Conservation (phyloP, 2,797 vertebrate genomes). For the Takifugu rubripes region DNA sequence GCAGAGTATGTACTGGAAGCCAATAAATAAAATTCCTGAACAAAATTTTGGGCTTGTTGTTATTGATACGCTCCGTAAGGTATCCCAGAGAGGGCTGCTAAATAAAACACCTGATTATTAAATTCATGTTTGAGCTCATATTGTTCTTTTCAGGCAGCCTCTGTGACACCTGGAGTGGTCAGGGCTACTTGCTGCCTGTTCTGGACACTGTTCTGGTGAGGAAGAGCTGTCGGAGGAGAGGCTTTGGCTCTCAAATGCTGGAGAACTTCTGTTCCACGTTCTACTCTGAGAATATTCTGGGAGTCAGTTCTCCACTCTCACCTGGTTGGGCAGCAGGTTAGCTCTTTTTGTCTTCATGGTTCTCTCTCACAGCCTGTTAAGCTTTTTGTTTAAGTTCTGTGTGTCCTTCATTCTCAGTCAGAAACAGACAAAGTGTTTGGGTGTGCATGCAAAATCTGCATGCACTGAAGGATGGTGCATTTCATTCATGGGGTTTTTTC, state of each 20-base stretch:
- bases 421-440: too few species aligned
- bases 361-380: background rate
- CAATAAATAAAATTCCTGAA: too few species aligned
- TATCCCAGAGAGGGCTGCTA: too few species aligned
- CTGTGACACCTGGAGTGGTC: constrained; percentile 68
- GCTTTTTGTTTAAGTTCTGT: background rate
- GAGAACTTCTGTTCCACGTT: constrained; percentile 85
- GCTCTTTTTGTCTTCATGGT: background rate
- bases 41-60: too few species aligned
- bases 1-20: too few species aligned
- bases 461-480: background rate
- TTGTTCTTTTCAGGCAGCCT: constrained; percentile 76
- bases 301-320: constrained; percentile 86
- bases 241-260: constrained; percentile 84
- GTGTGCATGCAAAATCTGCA: background rate
- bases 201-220: constrained; percentile 88
- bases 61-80: too few species aligned
- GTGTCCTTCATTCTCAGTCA: background rate
- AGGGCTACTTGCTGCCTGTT: constrained; percentile 83
- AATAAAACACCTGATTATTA: too few species aligned
- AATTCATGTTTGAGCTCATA: background rate
- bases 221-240: constrained; percentile 73
- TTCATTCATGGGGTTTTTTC: background rate
- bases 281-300: constrained; percentile 77
- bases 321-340: constrained; percentile 85